A percentile compares a stretch with the other conserved stretches of the same genome.
Conservation (phyloP, 2,888 invertebrate genomes). For the Autographa pulchrina region DNA sequence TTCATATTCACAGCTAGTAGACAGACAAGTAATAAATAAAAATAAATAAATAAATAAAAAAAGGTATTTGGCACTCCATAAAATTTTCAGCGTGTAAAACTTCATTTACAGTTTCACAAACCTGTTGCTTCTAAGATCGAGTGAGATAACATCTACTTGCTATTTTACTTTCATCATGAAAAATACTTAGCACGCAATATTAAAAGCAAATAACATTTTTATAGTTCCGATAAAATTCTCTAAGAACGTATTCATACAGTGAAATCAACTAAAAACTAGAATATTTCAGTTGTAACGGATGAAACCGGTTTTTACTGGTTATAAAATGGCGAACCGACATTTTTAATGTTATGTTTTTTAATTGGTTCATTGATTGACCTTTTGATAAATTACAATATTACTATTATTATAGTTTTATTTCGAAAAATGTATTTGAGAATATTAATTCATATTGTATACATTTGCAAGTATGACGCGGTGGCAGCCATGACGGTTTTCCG, state of each 20-base stretch:
- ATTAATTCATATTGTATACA: neutral
- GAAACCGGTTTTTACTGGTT: neutral
- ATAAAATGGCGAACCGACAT: neutral
- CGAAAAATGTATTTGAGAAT: neutral
- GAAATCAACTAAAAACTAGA: slow-evolving; percentile 1
- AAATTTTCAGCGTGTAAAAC: neutral
- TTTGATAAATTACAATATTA: neutral
- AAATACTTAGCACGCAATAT: slow-evolving; percentile 5
- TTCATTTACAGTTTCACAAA: neutral
- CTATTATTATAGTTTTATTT: neutral
- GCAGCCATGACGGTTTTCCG: neutral
- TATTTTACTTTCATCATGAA: neutral
- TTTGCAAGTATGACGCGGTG: neutral
- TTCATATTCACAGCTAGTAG: too few relatives aligned
- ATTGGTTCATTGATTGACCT: slow-evolving; percentile 3
- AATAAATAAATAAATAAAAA: too few relatives aligned
- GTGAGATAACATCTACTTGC: neutral
- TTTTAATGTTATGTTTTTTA: neutral
- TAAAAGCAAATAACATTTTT: neutral
- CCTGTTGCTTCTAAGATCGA: neutral
- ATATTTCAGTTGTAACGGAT: slow-evolving; percentile 1
- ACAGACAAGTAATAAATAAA: too few relatives aligned
- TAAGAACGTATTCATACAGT: neutral
- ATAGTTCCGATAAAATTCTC: slow-evolving; percentile 3
- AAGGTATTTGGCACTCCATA: too few relatives aligned